Evolutionary conservation across 2,113 vertebrate genomes (phyloP).

Genomic region (Pachyramphus minor): DNA sequence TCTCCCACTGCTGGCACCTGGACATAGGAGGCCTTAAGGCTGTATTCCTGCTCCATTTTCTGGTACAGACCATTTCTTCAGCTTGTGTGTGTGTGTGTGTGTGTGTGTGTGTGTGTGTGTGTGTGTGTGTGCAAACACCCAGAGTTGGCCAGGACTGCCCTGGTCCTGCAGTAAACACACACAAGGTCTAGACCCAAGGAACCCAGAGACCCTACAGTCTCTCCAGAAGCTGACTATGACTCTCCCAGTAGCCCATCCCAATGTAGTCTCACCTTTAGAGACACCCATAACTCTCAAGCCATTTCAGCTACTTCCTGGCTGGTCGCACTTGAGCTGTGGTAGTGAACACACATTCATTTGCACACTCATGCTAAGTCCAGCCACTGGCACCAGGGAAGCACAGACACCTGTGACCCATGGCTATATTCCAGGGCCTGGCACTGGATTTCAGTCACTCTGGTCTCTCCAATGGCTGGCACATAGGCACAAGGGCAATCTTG

Average conservation of each 20-base stretch:
- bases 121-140: rapidly evolving
- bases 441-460: not conserved
- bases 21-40: not conserved
- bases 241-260: not conserved
- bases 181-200: not conserved
- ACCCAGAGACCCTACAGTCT: not conserved
- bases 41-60: not conserved
- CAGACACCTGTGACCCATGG: rapidly evolving
- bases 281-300: not conserved
- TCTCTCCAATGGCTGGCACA: not conserved
- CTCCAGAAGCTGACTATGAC: not conserved
- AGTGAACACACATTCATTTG: not conserved
- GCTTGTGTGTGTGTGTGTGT: rapidly evolving
- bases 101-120: too few relatives aligned
- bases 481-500: not conserved
- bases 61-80: not conserved
- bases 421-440: not conserved
- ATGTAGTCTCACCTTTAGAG: not conserved
- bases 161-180: not conserved
- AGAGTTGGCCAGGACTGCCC: not conserved
- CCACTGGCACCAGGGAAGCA: not conserved
- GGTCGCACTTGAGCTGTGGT: not conserved
- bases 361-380: not conserved
- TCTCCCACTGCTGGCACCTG: not conserved
- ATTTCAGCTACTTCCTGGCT: not conserved